A percentile compares a stretch with the other conserved stretches of the same genome.
These are phyloP conservation scores for Dromius quadrimaculatus DNA, from an alignment of 2,888 invertebrate species.

Conservation along the genomic window DNA sequence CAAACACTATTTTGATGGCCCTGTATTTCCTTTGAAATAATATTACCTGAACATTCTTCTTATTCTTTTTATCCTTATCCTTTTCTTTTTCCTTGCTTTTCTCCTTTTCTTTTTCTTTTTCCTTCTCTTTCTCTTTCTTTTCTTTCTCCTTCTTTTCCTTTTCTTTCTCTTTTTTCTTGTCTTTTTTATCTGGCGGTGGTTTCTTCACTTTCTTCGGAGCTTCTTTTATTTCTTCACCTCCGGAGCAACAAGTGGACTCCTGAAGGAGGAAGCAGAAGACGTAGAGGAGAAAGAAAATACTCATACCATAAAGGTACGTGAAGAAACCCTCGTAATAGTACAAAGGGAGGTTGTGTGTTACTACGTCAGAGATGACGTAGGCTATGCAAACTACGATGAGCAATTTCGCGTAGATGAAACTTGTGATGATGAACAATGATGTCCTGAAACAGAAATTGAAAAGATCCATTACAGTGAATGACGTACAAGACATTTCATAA, in stretches of 20 bases:
- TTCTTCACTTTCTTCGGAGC: slow-evolving; percentile 69
- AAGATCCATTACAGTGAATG: too few relatives aligned
- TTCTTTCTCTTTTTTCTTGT: slow-evolving; percentile 71
- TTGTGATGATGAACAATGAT: slow-evolving; percentile 94
- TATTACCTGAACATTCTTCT: slow-evolving; percentile 69
- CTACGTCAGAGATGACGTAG: slow-evolving; percentile 94
- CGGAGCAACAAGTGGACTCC: slow-evolving; percentile 88
- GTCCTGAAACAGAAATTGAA: slow-evolving; percentile 77
- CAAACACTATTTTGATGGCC: too few relatives aligned
- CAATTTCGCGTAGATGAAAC: slow-evolving; percentile 95
- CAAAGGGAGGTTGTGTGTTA: slow-evolving; percentile 90
- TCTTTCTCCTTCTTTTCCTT: slow-evolving; percentile 74
- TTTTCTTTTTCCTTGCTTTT: slow-evolving; percentile 62
- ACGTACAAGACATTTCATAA: too few relatives aligned
- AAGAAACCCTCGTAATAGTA: slow-evolving; percentile 97
- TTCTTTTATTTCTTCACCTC: slow-evolving; percentile 74
- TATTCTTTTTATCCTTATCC: slow-evolving; percentile 61
- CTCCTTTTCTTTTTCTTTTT: slow-evolving; percentile 72
- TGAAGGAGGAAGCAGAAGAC: slow-evolving; percentile 95
- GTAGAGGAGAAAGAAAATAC: slow-evolving; percentile 92
- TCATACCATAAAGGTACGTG: slow-evolving; percentile 92
- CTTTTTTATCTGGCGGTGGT: slow-evolving; percentile 67
- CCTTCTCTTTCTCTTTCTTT: slow-evolving; percentile 71
- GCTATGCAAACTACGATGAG: slow-evolving; percentile 94
- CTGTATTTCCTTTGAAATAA: neutral